Conservation (phyloP, 2,888 invertebrate species). For the Pheosia gnoma region DNA sequence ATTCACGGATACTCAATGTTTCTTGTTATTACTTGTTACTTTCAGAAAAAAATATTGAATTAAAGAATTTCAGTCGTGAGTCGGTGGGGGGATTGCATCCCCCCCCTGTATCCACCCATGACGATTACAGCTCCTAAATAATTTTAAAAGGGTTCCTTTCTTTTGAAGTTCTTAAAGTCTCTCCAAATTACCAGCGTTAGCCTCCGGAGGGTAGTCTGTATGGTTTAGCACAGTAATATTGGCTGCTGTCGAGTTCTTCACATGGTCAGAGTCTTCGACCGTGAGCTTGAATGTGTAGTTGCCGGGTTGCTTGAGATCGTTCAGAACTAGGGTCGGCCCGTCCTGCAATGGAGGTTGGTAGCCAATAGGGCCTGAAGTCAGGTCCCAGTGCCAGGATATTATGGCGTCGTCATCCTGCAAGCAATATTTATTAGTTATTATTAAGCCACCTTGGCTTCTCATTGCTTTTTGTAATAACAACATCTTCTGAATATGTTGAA, state of each 20-base stretch:
- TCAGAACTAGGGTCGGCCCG: constrained; percentile 92
- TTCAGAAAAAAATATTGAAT: too few relatives aligned
- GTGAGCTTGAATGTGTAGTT: constrained; percentile 96
- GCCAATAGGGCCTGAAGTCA: constrained; percentile 93
- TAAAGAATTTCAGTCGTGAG: too few relatives aligned
- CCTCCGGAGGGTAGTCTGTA: constrained; percentile 97
- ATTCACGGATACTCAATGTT: too few relatives aligned
- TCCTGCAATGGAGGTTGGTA: constrained; percentile 92
- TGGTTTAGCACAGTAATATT: constrained; percentile 95
- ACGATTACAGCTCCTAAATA: too few relatives aligned
- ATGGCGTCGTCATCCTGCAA: constrained; percentile 91
- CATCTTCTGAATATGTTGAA: too few relatives aligned
- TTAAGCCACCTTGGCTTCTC: too few relatives aligned
- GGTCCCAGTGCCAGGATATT: constrained; percentile 95
- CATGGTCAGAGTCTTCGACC: constrained; percentile 95
- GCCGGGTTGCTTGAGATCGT: constrained; percentile 93
- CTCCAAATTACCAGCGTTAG: constrained; percentile 88
- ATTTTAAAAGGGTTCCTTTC: too few relatives aligned
- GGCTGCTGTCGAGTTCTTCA: constrained; percentile 92
- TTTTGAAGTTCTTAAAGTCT: background rate
- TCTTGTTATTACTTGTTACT: too few relatives aligned
- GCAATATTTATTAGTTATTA: background rate
- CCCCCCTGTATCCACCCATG: too few relatives aligned
- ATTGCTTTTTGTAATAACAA: too few relatives aligned
- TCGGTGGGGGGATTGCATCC: too few relatives aligned